Base-by-base conservation (phyloP, 2,888 invertebrate species). In the Sisyra nigra region DNA sequence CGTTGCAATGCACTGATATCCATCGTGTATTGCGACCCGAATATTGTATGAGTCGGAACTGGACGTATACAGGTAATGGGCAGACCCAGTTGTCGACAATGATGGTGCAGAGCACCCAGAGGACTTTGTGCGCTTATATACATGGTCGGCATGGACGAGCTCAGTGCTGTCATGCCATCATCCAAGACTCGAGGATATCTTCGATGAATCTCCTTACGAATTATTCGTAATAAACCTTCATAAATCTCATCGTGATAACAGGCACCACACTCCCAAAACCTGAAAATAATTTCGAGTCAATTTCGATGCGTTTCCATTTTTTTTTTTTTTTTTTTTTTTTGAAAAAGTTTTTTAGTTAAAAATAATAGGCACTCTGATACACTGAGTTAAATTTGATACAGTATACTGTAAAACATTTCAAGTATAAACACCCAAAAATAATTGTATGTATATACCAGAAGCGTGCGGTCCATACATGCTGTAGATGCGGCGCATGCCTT, bases 221-320 rank as follows among this genome's bases (percentile, higher is more conserved):
- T 80, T n/a, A 88, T 77, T 38, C 86, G 69, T 10, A 92, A 78
- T 18, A 92, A 65, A 3, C 92, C 92, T 54, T 93, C 92, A 30
- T 84, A 65, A 48, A 81, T 82, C 52, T 92, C 92, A 49, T 87
- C 84, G 56, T 92, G 89, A 57, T 87, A 91, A 57, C 80, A 87
- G 2, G 87, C 81, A 30, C 81, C 76, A 46, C 83, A 81, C 54
- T 89, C 86, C 47, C 79, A 68, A 59, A 89, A 79, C 53, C 89
- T 86, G 60, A 47, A 66, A 11, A 10, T 30, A 38, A 24, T 13
- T 24, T n/a, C n/a, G n/a, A n/a, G n/a, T n/a, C n/a, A n/a, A n/a
- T n/a, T n/a, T n/a, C n/a, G n/a, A n/a, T n/a, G n/a, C n/a, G n/a
- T n/a, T n/a, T n/a, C n/a, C n/a, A n/a, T n/a, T n/a, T n/a, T n/a